phyloP scores from a whole-genome alignment of 2,888 invertebrate species.

The Drosophila lacicola region DNA sequence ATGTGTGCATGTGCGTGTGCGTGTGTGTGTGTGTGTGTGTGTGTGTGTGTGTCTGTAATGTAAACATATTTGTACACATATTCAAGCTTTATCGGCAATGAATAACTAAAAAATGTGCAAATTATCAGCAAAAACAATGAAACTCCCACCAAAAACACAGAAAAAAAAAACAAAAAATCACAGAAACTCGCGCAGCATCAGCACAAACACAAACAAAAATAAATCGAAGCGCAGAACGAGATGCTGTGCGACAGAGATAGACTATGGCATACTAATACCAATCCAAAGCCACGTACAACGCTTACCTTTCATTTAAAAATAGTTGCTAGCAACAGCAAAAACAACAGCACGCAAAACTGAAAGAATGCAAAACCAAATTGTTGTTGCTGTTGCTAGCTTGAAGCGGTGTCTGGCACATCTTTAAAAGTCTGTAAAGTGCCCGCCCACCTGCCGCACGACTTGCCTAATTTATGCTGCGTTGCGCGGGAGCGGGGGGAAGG shows the following conservation, averaged over 20 bases:
- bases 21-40: constrained; percentile 12
- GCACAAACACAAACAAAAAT: constrained; percentile 26
- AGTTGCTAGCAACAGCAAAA: constrained; percentile 15
- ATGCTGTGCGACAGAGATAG: constrained; percentile 5
- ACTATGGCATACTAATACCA: constrained; percentile 29
- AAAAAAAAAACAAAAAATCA: neutral
- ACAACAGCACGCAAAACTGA: constrained; percentile 4
- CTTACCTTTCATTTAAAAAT: constrained; percentile 39
- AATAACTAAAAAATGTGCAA: constrained; percentile 41
- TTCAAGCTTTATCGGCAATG: constrained; percentile 5
- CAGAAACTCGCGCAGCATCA: constrained; percentile 47
- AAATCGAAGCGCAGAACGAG: constrained; percentile 13
- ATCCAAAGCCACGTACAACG: constrained; percentile 45
- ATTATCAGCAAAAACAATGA: constrained; percentile 50
- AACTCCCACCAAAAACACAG: constrained; percentile 54
- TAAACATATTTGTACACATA: constrained; percentile 26
- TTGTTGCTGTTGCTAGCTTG: constrained; percentile 19
- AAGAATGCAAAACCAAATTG: constrained; percentile 47
- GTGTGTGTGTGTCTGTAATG: constrained; percentile 11
- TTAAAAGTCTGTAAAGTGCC: constrained; percentile 31
- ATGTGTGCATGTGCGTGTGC: constrained; percentile 6
- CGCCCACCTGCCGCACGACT: constrained; percentile 55
- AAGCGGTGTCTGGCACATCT: constrained; percentile 36
- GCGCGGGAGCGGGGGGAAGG: neutral
- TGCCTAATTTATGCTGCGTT: constrained; percentile 49